Evolutionary conservation across 2,113 vertebrate species (phyloP).

Genomic region (Tragulus kanchil): DNA sequence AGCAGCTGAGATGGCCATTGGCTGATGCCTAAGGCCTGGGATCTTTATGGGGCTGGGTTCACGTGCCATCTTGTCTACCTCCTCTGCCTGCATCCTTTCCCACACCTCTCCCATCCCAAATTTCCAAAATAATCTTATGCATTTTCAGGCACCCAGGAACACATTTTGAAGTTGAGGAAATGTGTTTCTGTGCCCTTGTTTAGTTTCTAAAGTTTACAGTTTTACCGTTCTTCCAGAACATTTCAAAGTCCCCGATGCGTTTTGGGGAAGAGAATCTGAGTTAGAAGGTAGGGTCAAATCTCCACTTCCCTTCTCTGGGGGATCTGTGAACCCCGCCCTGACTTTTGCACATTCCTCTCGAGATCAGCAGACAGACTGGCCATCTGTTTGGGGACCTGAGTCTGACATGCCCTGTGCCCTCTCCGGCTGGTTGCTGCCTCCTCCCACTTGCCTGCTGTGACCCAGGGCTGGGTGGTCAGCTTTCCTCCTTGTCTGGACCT

Average conservation of each 20-base stretch:
- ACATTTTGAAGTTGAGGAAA: conserved; percentile 12
- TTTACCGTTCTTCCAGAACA: conserved; percentile 17
- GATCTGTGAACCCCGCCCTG: neutral
- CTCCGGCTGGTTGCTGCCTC: neutral
- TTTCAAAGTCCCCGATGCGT: neutral
- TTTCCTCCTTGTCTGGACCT: neutral
- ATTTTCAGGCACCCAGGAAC: neutral
- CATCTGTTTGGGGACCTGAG: conserved; percentile 41
- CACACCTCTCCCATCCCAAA: neutral
- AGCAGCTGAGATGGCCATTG: neutral
- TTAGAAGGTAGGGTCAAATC: neutral
- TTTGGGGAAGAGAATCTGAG: conserved; percentile 60
- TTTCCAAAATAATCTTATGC: neutral
- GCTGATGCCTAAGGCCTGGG: neutral
- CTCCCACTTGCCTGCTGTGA: neutral
- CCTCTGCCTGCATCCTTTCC: neutral
- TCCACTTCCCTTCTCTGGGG: neutral
- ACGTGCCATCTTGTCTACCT: neutral
- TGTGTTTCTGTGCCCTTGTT: conserved; percentile 6
- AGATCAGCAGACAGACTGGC: neutral
- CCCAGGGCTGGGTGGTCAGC: neutral
- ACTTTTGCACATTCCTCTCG: conserved; percentile 28
- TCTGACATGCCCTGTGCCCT: neutral
- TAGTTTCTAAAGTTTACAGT: neutral
- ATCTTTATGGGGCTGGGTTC: neutral